phyloP scores from a whole-genome alignment of 2,797 vertebrate genomes.

The Gymnodraco acuticeps region DNA sequence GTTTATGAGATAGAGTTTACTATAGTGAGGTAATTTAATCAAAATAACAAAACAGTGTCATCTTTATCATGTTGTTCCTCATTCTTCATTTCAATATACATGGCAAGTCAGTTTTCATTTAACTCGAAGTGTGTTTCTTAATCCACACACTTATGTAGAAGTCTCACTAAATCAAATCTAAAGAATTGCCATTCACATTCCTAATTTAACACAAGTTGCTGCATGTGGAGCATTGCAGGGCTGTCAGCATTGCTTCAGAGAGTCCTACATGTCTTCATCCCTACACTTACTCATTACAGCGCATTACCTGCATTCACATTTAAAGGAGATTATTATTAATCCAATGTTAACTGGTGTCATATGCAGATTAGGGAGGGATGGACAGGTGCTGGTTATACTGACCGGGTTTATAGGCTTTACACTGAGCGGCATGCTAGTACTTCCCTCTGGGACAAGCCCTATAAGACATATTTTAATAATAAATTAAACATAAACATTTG shows the following conservation, averaged over 20 bases:
- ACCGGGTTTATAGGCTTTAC: constrained; percentile 71
- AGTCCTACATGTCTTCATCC: background rate
- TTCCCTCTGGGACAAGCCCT: constrained; percentile 44
- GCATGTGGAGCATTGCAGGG: background rate
- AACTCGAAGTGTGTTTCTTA: background rate
- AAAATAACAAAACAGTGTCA: background rate
- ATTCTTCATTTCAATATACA: background rate
- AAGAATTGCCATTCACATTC: background rate
- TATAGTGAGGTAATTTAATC: too few relatives aligned
- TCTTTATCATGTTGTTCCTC: background rate
- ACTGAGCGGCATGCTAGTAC: constrained; percentile 45
- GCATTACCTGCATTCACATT: constrained; percentile 30
- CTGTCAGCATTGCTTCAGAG: background rate
- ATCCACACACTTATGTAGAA: background rate
- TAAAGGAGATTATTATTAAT: constrained; percentile 83
- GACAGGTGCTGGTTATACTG: constrained; percentile 59
- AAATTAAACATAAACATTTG: constrained; percentile 18
- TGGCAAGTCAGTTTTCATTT: background rate
- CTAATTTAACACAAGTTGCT: background rate
- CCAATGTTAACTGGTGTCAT: constrained; percentile 67
- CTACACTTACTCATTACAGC: constrained; percentile 6
- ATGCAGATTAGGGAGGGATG: constrained; percentile 71
- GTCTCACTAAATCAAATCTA: background rate
- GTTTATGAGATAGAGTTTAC: too few relatives aligned
- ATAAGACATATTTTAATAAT: constrained; percentile 1